Evolutionary conservation across 2,797 vertebrate species (phyloP).

Genomic region (Anguilla pacifica): DNA sequence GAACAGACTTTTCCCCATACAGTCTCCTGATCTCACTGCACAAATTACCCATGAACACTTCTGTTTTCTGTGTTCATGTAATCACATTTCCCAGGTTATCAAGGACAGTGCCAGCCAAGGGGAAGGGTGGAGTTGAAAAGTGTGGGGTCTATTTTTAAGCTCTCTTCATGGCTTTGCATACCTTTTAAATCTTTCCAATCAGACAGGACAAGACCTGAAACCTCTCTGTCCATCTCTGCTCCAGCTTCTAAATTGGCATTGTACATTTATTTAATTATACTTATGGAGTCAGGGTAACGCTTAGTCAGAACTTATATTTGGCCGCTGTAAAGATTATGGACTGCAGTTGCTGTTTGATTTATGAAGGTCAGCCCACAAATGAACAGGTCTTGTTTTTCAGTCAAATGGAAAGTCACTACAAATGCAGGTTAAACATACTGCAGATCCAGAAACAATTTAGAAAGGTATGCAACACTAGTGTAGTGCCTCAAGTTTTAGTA

Average conservation of each 20-base stretch:
- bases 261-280: not conserved
- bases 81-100: not conserved
- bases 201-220: not conserved
- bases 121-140: conserved; percentile 19
- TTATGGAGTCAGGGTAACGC: not conserved
- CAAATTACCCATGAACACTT: not conserved
- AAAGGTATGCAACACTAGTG: not conserved
- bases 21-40: not conserved
- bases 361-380: not conserved
- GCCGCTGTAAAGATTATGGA: not conserved
- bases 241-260: not conserved
- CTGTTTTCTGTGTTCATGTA: not conserved
- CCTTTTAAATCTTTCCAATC: not conserved
- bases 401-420: not conserved
- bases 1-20: not conserved
- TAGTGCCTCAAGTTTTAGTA: not conserved
- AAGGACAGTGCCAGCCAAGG: not conserved
- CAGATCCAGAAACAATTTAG: not conserved
- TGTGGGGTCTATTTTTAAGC: conserved; percentile 1
- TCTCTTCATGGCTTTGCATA: not conserved
- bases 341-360: not conserved
- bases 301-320: not conserved
- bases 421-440: not conserved
- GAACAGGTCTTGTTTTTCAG: not conserved
- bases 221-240: not conserved